Evolutionary conservation across 2,797 vertebrate genomes (phyloP).

Genomic region (Lutjanus campechanus): DNA sequence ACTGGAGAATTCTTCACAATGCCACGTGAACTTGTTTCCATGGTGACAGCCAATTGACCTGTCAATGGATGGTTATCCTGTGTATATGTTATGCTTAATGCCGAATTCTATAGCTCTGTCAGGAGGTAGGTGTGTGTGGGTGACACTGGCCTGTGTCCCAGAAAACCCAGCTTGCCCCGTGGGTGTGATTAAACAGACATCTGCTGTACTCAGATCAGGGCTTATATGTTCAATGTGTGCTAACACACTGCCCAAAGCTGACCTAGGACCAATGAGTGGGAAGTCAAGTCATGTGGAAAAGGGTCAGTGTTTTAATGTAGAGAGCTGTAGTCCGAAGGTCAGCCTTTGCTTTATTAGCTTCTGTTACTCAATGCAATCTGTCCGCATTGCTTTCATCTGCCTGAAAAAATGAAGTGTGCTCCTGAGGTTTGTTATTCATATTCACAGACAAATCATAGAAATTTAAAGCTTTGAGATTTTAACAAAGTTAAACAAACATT

Average conservation of each 20-base stretch:
- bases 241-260: conserved; percentile 32
- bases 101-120: conserved; percentile 23
- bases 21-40: conserved; percentile 48
- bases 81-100: conserved; percentile 29
- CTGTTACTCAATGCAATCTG: not conserved
- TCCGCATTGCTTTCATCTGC: not conserved
- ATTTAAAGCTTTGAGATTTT: not conserved
- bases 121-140: conserved; percentile 45
- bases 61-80: conserved; percentile 40
- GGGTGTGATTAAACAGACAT: conserved; percentile 59
- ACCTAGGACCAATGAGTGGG: conserved; percentile 9
- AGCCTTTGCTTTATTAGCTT: not conserved
- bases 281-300: not conserved
- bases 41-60: conserved; percentile 53
- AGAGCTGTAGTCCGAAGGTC: not conserved
- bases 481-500: not conserved
- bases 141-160: conserved; percentile 55
- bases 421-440: not conserved
- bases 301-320: not conserved
- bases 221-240: conserved; percentile 39
- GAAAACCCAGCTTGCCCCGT: conserved; percentile 49
- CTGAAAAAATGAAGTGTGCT: not conserved
- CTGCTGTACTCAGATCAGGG: conserved; percentile 54
- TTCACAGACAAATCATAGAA: not conserved
- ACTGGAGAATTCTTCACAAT: not conserved